phyloP scores from a whole-genome alignment of 1,140 invertebrate species.

The Apis laboriosa region DNA sequence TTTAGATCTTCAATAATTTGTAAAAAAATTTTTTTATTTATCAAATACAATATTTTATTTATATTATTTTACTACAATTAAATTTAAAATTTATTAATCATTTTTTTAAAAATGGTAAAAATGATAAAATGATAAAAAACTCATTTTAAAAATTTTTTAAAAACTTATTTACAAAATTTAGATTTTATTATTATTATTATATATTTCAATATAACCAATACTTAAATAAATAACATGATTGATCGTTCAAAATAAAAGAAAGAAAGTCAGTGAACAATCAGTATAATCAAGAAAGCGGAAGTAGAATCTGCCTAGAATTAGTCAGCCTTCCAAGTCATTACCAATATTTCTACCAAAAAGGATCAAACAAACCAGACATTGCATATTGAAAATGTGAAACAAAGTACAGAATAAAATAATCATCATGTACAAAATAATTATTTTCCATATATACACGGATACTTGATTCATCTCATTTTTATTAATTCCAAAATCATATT shows the following conservation, averaged over 20 bases:
- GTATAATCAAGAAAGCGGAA: neutral
- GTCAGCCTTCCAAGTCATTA: constrained; percentile 2
- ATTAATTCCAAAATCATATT: no score
- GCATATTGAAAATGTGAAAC: no score
- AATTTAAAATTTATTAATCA: no score
- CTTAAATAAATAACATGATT: neutral
- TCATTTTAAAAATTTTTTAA: neutral
- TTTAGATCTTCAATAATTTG: neutral
- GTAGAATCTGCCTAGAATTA: constrained; percentile 17
- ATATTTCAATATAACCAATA: neutral
- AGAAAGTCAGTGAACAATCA: neutral
- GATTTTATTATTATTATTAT: neutral
- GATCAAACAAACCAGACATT: neutral
- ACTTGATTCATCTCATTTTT: no score
- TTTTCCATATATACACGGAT: no score
- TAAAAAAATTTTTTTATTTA: neutral
- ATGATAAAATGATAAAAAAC: no score
- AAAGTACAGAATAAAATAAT: no score
- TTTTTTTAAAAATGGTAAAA: no score
- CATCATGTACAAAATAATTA: no score
- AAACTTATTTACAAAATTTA: neutral
- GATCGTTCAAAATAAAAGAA: neutral
- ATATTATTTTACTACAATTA: no score
- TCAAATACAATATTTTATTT: neutral
- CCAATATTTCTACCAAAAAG: neutral